Conservation (phyloP, 1,140 invertebrate species). For the Theocolax elegans region DNA sequence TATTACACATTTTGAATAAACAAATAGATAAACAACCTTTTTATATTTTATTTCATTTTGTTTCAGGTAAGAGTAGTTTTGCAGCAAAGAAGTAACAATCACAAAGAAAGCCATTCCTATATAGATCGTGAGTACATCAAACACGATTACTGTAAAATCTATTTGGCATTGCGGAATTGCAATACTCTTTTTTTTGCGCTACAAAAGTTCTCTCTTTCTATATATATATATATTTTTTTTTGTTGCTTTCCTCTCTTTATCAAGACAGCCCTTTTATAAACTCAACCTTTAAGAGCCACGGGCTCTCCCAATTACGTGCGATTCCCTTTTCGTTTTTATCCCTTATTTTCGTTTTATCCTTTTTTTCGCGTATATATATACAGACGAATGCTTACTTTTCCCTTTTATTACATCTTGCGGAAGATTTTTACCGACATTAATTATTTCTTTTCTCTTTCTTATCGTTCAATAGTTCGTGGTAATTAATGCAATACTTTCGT, state of each 20-base stretch:
- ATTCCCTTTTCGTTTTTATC: background rate
- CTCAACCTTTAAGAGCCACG: constrained; percentile 9
- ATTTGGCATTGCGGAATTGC: no score
- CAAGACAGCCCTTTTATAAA: background rate
- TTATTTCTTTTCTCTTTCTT: no score
- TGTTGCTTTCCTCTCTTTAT: background rate
- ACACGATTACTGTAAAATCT: background rate
- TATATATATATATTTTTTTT: no score
- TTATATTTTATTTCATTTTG: background rate
- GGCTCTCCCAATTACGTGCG: constrained; percentile 15
- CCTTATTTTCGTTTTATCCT: background rate
- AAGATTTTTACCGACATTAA: no score
- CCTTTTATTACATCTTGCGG: no score
- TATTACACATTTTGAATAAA: no score
- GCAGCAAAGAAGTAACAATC: background rate
- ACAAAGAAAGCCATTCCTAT: background rate
- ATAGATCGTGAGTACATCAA: background rate
- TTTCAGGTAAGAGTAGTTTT: constrained; percentile 14
- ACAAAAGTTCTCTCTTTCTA: no score
- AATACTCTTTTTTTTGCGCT: no score
- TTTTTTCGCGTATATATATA: background rate
- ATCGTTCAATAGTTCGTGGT: no score
- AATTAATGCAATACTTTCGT: no score
- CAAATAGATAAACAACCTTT: background rate
- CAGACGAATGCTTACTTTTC: no score